phyloP scores from a whole-genome alignment of 35 echinoderm and acorn worm genomes.

The Ptychodera flava region DNA sequence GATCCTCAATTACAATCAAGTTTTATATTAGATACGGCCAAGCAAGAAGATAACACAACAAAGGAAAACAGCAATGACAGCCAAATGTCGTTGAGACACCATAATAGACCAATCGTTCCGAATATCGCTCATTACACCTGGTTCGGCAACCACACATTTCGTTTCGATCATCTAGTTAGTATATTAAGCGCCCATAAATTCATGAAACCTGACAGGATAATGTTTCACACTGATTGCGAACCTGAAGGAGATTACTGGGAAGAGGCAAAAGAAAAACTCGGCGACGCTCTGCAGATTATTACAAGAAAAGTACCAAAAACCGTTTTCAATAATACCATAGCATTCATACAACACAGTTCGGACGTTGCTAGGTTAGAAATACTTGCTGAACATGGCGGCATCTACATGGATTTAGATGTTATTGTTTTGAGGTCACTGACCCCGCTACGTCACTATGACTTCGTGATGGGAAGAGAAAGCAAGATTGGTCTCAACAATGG shows the following conservation, averaged over 20 bases:
- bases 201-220: neutral
- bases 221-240: neutral
- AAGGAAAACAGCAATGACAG: no score
- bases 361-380: neutral
- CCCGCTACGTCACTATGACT: neutral
- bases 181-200: neutral
- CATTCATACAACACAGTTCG: neutral
- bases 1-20: no score
- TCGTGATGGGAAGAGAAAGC: neutral
- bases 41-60: no score
- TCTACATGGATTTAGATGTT: neutral
- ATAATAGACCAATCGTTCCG: neutral
- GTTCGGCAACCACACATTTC: neutral
- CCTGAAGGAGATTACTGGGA: neutral
- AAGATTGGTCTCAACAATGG: neutral
- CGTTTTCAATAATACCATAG: neutral
- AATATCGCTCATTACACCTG: neutral
- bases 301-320: neutral
- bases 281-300: neutral
- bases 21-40: no score
- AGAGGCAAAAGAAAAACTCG: neutral
- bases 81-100: no score
- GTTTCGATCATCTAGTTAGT: neutral
- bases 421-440: neutral
- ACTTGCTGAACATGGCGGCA: neutral